A percentile compares a stretch with the other conserved stretches of the same genome.
Conservation (phyloP, 2,888 invertebrate genomes). For the Anoncus sp. region DNA sequence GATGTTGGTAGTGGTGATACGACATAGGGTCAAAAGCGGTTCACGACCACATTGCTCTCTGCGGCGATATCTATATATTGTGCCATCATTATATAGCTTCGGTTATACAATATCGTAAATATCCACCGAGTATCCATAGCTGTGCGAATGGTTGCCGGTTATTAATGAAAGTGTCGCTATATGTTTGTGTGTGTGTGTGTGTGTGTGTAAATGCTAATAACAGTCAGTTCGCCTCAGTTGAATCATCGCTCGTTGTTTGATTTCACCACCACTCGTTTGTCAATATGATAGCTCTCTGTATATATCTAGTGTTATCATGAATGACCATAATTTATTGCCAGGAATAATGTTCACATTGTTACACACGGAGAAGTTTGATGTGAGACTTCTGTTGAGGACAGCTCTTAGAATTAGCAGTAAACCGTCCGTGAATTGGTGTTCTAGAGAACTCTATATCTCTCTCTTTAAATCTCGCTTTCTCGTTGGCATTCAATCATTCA, state of each 20-base stretch:
- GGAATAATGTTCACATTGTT: conserved; percentile 48
- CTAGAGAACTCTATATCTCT: background rate
- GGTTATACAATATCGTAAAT: background rate
- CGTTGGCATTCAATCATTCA: background rate
- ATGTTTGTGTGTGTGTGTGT: too few species aligned
- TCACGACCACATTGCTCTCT: conserved; percentile 25
- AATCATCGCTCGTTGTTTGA: conserved; percentile 35
- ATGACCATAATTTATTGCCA: conserved; percentile 47
- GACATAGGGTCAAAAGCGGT: conserved; percentile 51
- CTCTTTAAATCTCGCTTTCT: background rate
- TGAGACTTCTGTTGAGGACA: conserved; percentile 4
- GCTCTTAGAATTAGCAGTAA: background rate
- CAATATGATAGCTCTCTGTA: conserved; percentile 11
- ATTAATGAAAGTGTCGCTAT: conserved; percentile 30
- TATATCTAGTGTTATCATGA: conserved; percentile 14
- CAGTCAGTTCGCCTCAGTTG: background rate
- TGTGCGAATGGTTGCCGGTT: conserved; percentile 22
- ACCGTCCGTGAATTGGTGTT: background rate
- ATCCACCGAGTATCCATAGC: background rate
- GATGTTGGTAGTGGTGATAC: background rate
- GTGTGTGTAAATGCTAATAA: conserved; percentile 1
- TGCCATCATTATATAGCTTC: background rate
- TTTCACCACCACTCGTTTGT: conserved; percentile 37
- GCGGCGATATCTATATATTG: conserved; percentile 20
- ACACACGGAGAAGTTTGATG: background rate